Conservation (phyloP, 2,888 invertebrate species). For the Dicranocentrus wangi region DNA sequence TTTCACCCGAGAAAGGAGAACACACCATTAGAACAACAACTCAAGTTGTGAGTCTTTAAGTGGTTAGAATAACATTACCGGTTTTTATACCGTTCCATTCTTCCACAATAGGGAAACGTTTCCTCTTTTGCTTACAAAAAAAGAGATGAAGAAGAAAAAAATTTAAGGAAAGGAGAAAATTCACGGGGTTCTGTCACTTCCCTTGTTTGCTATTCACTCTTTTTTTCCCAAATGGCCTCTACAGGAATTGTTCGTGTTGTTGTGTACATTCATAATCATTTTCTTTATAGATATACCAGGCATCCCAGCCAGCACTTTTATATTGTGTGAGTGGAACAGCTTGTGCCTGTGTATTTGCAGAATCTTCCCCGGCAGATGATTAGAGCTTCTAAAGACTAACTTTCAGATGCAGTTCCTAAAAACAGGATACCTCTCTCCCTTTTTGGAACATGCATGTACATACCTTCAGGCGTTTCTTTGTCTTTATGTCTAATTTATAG, state of each 20-base stretch:
- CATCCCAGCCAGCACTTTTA: background rate
- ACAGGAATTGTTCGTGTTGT: background rate
- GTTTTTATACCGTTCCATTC: background rate
- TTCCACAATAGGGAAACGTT: background rate
- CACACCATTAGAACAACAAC: slow-evolving; percentile 4
- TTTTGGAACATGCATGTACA: background rate
- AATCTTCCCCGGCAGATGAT: background rate
- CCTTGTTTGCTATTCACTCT: background rate
- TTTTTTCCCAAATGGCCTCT: background rate
- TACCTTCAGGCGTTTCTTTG: background rate
- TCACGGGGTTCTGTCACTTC: background rate
- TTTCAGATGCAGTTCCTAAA: background rate
- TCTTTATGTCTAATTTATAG: background rate
- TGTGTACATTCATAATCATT: no score
- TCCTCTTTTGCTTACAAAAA: background rate
- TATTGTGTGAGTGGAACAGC: background rate
- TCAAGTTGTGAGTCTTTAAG: slow-evolving; percentile 5
- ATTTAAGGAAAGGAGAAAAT: no score
- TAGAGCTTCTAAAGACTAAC: background rate
- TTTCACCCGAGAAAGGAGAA: background rate
- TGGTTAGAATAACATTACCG: slow-evolving; percentile 12
- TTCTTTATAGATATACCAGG: background rate
- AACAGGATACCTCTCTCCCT: background rate
- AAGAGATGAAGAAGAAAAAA: background rate
- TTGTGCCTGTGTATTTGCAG: background rate